These are phyloP conservation scores for Orchestia grillus DNA, from an alignment of 1,140 invertebrate genomes.

Conservation along the genomic window DNA sequence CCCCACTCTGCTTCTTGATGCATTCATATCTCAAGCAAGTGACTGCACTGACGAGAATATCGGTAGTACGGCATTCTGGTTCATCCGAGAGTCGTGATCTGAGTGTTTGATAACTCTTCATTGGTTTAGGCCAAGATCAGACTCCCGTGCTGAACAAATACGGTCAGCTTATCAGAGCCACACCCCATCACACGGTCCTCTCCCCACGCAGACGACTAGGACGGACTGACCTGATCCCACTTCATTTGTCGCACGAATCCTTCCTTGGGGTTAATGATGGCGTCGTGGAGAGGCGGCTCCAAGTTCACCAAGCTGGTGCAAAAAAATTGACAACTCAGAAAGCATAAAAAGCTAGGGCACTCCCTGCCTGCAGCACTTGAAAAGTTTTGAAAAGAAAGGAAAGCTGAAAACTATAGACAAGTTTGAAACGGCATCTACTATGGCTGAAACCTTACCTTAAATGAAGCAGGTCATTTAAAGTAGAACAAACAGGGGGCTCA, in stretches of 20 bases:
- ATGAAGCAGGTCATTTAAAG: background rate
- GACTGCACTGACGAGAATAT: no score
- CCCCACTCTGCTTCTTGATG: no score
- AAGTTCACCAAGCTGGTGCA: constrained; percentile 75
- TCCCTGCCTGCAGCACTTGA: background rate
- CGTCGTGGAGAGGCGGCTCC: constrained; percentile 72
- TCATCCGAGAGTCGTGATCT: no score
- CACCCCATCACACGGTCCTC: background rate
- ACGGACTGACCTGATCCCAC: constrained; percentile 76
- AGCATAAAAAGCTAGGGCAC: background rate
- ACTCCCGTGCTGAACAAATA: background rate
- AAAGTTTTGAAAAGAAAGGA: background rate
- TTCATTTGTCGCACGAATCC: constrained; percentile 69
- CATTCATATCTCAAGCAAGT: no score
- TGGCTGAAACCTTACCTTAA: background rate
- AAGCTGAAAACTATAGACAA: background rate
- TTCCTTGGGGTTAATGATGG: constrained; percentile 71
- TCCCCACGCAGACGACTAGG: no score
- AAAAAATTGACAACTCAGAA: background rate
- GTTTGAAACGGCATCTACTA: background rate
- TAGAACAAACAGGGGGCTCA: no score
- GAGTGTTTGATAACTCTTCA: background rate
- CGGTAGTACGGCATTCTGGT: no score
- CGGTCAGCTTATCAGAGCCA: background rate
- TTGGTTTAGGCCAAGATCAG: background rate